Evolutionary conservation across 2,888 invertebrate genomes (phyloP), one percentile per base, ranked within the genome.

Genomic region (Diaperis boleti): DNA sequence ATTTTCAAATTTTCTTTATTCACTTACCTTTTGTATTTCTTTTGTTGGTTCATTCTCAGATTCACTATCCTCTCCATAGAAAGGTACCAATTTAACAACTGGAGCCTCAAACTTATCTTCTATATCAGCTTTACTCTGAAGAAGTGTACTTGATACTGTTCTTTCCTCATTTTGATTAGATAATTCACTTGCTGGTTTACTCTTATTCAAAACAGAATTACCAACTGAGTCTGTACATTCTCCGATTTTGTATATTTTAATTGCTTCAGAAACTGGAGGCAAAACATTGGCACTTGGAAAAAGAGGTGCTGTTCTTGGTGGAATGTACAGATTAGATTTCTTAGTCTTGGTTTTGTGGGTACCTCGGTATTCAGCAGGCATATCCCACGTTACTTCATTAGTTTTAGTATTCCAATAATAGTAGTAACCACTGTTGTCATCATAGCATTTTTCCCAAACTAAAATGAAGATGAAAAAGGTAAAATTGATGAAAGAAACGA

Each of bases 371-470:
- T 85, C 85, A 1, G 76, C 73, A 6, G 89, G 88, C 70, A 84
- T 83, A 64, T 87, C 85, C 89, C 89, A 89, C 6, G 87, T 87
- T 0, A 88, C 88, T 74, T 86, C 85, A 74, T 88, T 87, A 0
- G 87, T 86, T 67, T 84, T 81, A 10, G 83, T 81, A 73, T 89
- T 87, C 88, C 89, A 89, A 71, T 87, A 89, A 75, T 89, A 89
- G 1, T 85, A 82, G 74, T 85, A 88, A 1, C 88, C 88, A 1
- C 85, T 85, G 8, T 81, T 80, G 71, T 86, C 84, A 73, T 88
- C 88, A 67, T 82, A 83, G 72, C 88, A 88, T 76, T 87, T 86
- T 82, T 89, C 85, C 90, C 90, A 89, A 73, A 83, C 85, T 86
- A n/a, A n/a, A n/a, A n/a, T n/a, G n/a, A n/a, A n/a, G n/a, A n/a